These are phyloP conservation scores for Oxygymnocypris stewartii DNA, from an alignment of 2,113 vertebrate genomes.

Conservation along the genomic window DNA sequence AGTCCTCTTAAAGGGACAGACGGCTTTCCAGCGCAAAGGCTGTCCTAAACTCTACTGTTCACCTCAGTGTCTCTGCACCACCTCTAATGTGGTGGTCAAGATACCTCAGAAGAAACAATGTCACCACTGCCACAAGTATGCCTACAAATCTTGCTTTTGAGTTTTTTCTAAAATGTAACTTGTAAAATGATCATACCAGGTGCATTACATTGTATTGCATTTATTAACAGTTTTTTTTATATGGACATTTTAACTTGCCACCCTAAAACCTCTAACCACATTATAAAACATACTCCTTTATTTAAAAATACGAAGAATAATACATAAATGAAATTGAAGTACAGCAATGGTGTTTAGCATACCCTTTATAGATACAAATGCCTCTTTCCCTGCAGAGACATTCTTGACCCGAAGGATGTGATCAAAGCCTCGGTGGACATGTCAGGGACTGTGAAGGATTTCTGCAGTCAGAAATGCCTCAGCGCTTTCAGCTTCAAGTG, in stretches of 20 bases:
- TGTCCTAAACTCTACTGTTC: slow-evolving; percentile 83
- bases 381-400: slow-evolving; percentile 74
- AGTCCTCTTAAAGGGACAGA: slow-evolving; percentile 92
- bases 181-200: not conserved
- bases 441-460: slow-evolving; percentile 83
- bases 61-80: slow-evolving; percentile 85
- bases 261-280: not conserved
- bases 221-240: too few species aligned
- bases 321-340: not conserved
- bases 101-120: slow-evolving; percentile 80
- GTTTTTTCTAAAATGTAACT: not conserved
- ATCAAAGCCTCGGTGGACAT: slow-evolving; percentile 88
- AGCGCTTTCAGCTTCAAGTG: slow-evolving; percentile 85
- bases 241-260: not conserved
- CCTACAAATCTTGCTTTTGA: not conserved
- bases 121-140: slow-evolving; percentile 91
- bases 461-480: slow-evolving; percentile 92
- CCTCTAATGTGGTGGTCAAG: slow-evolving; percentile 72
- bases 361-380: not conserved
- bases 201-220: not conserved
- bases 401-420: slow-evolving; percentile 87
- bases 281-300: not conserved
- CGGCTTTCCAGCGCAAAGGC: slow-evolving; percentile 96
- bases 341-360: not conserved
- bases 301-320: not conserved